phyloP scores from a whole-genome alignment of 2,888 invertebrate genomes.

The Amiota mariae region DNA sequence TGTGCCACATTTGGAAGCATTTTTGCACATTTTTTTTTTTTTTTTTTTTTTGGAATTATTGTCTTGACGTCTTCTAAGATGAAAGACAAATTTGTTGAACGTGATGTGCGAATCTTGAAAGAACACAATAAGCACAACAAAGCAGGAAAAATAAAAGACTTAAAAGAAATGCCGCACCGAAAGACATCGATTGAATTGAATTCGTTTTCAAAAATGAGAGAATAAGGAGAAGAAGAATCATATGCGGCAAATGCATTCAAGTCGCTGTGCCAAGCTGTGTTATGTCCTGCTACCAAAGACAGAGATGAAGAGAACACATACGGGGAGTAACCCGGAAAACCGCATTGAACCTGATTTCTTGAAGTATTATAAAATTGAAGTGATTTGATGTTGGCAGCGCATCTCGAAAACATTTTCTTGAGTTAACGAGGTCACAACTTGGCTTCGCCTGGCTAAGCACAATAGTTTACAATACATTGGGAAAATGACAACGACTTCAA shows the following conservation, averaged over 20 bases:
- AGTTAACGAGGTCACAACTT: slow-evolving; percentile 27
- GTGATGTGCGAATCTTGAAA: slow-evolving; percentile 1
- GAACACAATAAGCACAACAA: background rate
- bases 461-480: background rate
- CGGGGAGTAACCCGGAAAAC: slow-evolving; percentile 20
- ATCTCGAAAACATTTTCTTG: slow-evolving; percentile 10
- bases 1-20: no score
- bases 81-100: slow-evolving; percentile 22
- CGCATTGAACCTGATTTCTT: slow-evolving; percentile 30
- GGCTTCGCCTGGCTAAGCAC: background rate
- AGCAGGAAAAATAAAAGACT: background rate
- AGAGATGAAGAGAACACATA: no score
- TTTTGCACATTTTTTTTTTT: no score
- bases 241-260: background rate
- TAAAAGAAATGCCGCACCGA: background rate
- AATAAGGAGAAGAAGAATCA: no score
- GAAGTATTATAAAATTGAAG: slow-evolving; percentile 24
- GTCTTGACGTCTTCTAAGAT: background rate
- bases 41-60: background rate
- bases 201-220: no score
- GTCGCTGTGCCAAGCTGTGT: background rate
- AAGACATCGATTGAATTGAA: no score
- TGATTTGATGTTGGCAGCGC: slow-evolving; percentile 24
- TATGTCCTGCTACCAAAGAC: no score
- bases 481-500: no score